Percentiles rank a stretch among this genome's conserved stretches.
Conservation (phyloP, 2,113 vertebrate genomes). For the Calidris pugnax region DNA sequence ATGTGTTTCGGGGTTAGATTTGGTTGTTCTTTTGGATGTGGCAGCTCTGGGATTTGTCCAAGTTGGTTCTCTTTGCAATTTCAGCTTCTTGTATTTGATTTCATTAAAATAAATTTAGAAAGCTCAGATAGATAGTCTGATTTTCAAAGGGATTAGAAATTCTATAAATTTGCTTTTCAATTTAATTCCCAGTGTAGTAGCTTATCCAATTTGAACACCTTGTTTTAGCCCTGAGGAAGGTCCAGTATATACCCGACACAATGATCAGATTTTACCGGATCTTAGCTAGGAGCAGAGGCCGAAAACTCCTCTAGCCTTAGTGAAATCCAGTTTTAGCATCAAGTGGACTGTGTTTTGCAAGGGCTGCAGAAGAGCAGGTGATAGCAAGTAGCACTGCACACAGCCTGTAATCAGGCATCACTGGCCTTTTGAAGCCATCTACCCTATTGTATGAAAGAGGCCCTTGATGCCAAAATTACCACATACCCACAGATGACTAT, state of each 20-base stretch:
- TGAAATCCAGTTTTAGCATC: background rate
- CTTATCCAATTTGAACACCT: background rate
- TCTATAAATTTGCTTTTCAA: background rate
- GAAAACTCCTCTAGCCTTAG: background rate
- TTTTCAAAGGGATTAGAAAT: background rate
- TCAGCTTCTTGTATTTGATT: background rate
- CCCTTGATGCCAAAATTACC: background rate
- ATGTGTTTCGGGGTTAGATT: background rate
- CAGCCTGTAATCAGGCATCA: background rate
- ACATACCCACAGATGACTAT: background rate
- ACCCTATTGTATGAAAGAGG: background rate
- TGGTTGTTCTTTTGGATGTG: background rate
- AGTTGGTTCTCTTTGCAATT: background rate
- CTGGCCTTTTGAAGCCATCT: background rate
- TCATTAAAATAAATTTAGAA: background rate
- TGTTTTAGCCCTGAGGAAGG: background rate
- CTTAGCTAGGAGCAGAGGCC: background rate
- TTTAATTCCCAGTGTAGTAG: background rate
- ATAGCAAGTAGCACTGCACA: background rate
- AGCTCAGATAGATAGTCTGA: background rate
- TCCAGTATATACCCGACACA: background rate
- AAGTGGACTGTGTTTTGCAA: background rate
- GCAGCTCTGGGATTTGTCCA: background rate
- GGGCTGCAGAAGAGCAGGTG: background rate
- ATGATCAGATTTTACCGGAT: background rate